Conservation (phyloP, 2,888 invertebrate genomes). For the Caenorhabditis panamensis region DNA sequence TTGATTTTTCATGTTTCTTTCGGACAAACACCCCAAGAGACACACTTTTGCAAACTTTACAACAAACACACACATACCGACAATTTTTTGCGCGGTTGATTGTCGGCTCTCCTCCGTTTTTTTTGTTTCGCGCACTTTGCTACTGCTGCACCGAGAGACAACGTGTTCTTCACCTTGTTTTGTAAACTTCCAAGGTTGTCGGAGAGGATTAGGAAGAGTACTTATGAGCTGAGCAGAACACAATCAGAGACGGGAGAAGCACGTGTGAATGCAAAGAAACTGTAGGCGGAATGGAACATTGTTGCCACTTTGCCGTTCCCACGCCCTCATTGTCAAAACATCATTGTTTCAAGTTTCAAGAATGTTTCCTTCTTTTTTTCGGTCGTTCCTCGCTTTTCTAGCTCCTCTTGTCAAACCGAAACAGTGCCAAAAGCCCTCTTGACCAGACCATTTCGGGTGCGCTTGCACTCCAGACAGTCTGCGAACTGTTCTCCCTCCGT, state of each 20-base stretch:
- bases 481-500: neutral
- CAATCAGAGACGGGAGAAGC: slow-evolving; percentile 16
- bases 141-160: slow-evolving; percentile 18
- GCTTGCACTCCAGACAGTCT: neutral
- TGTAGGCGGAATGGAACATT: neutral
- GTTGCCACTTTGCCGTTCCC: neutral
- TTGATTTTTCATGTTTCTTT: slow-evolving; percentile 59
- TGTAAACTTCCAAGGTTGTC: slow-evolving; percentile 34
- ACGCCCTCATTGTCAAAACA: slow-evolving; percentile 3
- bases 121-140: slow-evolving; percentile 33
- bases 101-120: slow-evolving; percentile 7
- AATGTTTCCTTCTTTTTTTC: no score
- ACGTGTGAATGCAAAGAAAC: slow-evolving; percentile 6
- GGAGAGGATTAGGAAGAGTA: no score
- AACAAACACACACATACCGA: slow-evolving; percentile 28
- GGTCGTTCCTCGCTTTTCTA: no score
- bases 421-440: no score
- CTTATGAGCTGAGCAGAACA: slow-evolving; percentile 38
- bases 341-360: no score
- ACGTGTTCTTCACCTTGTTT: slow-evolving; percentile 32
- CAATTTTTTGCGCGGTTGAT: slow-evolving; percentile 31
- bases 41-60: slow-evolving; percentile 56
- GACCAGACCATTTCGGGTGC: no score
- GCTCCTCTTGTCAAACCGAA: no score
- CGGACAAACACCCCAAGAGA: slow-evolving; percentile 46